Conservation (phyloP, 2,797 vertebrate species). For the Borostomias antarcticus region DNA sequence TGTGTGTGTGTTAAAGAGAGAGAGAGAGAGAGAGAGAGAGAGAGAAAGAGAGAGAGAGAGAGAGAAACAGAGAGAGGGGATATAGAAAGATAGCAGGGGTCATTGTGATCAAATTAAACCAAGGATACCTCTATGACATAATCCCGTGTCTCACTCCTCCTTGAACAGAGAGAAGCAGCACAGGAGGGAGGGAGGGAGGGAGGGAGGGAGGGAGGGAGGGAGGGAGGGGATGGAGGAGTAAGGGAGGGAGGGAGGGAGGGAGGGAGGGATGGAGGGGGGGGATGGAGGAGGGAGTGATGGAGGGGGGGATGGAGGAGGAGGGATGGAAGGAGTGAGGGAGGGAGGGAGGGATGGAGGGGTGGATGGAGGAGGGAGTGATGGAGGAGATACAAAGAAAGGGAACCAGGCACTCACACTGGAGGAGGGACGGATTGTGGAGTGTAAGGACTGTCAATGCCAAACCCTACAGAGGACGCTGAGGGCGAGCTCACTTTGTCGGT, state of each 20-base stretch:
- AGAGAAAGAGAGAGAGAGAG: too few relatives aligned
- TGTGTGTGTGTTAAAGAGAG: too few relatives aligned
- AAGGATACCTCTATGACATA: too few relatives aligned
- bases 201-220: background rate
- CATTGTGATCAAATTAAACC: too few relatives aligned
- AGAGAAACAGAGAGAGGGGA: too few relatives aligned
- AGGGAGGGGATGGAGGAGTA: background rate
- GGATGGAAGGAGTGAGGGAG: background rate
- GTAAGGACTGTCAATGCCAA: background rate
- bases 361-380: background rate
- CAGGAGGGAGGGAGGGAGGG: too few relatives aligned
- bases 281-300: background rate
- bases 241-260: conserved; percentile 1
- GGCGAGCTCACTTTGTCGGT: background rate
- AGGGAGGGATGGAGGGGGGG: background rate
- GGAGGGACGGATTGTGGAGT: background rate
- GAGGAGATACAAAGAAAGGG: background rate
- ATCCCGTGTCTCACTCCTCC: too few relatives aligned
- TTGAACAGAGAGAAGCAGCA: too few relatives aligned
- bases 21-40: background rate
- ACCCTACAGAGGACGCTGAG: background rate
- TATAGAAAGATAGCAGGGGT: too few relatives aligned
- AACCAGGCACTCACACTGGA: background rate
- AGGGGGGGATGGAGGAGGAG: background rate
- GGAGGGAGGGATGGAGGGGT: background rate